A percentile compares a stretch with the other conserved stretches of the same genome.
These are phyloP conservation scores for Anguilla anguilla DNA, from an alignment of 2,797 vertebrate species.

Conservation along the genomic window DNA sequence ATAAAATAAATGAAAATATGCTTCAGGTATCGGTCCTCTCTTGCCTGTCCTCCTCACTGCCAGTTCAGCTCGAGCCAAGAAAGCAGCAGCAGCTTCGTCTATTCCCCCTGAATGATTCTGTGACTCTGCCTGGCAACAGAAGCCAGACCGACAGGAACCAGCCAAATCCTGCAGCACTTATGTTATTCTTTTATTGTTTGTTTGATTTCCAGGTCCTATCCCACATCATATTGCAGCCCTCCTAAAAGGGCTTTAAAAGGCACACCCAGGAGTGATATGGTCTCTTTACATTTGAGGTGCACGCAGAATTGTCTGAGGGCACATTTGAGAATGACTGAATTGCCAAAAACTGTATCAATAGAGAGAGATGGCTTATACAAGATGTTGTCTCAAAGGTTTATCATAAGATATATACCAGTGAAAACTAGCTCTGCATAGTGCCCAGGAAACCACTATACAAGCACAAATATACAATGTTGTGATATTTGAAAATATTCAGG, in stretches of 20 bases:
- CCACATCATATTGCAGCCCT: background rate
- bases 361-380: background rate
- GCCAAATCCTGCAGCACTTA: slow-evolving; percentile 3
- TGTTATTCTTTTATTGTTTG: background rate
- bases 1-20: slow-evolving; percentile 6
- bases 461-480: background rate
- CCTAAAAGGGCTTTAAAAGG: background rate
- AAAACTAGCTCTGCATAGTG: background rate
- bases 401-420: background rate
- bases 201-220: background rate
- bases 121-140: slow-evolving; percentile 7
- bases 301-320: background rate
- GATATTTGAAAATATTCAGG: background rate
- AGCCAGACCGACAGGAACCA: slow-evolving; percentile 2
- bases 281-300: background rate
- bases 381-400: background rate
- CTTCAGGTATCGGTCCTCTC: background rate
- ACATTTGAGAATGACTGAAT: background rate
- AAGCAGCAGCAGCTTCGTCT: background rate
- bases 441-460: background rate
- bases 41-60: background rate
- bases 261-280: background rate
- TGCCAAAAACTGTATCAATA: background rate
- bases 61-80: background rate
- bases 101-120: background rate